Base-by-base conservation (phyloP, 1,140 invertebrate species). In the Harpegnathos saltator region DNA sequence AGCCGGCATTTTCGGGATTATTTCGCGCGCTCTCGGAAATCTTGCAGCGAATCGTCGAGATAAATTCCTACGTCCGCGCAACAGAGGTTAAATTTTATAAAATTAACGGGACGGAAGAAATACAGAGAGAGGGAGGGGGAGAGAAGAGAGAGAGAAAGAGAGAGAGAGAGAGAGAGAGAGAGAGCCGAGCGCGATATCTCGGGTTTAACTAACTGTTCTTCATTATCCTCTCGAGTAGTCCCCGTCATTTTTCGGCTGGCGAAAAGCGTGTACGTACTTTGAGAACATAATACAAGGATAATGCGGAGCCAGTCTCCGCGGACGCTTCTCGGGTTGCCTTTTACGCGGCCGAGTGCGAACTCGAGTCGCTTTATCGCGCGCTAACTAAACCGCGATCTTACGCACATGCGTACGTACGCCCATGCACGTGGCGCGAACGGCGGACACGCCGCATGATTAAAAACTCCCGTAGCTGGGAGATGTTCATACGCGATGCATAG, bases 401-500 rank as follows among this genome's bases (percentile, higher is more conserved):
- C 62, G 63, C 65, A 44, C 61, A 65, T 24, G 61, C 61, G 44
- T 29, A n/a, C 61, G 44, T 29, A n/a, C 26, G 44, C 17, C 65
- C 22, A 58, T 29, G 65, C 65, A 80, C 75, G 75, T 80, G 75
- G 75, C 75, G 44, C 22, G 52, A 33, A 68, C 22, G 50, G 63
- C 74, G 15, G 59, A 68, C n/a, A n/a, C 50, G 58, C 22, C 52
- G 65, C 66, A 59, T 80, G 75, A 80, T 80, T 80, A 80, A 80
- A 80, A 80, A 71, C 75, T 80, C 65, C 4, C 65, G 75, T 71
- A 29, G 62, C 26, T 38, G 29, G 59, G 22, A 62, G 54, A 56
- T 56, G 38, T 48, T 61, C 38, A 33, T 80, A 29, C 65, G 75
- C 75, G 75, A 80, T 80, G 75, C 75, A 80, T 80, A 80, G 75